Percentiles rank a stretch among this genome's conserved stretches.
These are phyloP conservation scores for Dione juno DNA, from an alignment of 2,888 invertebrate genomes.

Conservation along the genomic window DNA sequence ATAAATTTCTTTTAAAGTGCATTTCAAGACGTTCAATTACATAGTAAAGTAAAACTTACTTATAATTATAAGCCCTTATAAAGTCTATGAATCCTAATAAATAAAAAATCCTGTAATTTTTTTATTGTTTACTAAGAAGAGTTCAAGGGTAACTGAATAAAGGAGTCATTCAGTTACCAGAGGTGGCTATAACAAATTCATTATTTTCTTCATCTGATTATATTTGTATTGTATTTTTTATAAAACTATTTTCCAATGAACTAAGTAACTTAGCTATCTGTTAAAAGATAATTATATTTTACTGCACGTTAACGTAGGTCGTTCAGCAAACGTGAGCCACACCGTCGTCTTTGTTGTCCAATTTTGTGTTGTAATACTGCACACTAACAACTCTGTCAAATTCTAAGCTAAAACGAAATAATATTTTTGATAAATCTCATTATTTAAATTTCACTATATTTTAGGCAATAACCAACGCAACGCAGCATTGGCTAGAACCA, in stretches of 20 bases:
- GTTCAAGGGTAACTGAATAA: no score
- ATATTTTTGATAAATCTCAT: no score
- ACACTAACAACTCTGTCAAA: conserved; percentile 5
- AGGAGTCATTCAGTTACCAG: no score
- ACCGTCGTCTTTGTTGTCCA: conserved; percentile 60
- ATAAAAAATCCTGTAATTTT: no score
- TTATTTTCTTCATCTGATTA: no score
- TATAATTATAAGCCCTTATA: background rate
- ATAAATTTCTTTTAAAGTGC: conserved; percentile 19
- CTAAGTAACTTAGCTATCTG: background rate
- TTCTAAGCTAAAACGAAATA: background rate
- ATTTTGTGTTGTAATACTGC: conserved; percentile 44
- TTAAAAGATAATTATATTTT: conserved; percentile 42
- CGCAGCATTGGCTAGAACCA: no score
- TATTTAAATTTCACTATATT: no score
- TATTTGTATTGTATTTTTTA: no score
- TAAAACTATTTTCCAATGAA: no score
- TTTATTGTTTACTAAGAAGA: no score
- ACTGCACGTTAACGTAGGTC: conserved; percentile 46
- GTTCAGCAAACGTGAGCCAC: conserved; percentile 47
- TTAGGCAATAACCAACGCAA: no score
- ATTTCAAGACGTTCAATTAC: background rate
- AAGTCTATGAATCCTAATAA: background rate
- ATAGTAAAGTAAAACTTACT: conserved; percentile 7
- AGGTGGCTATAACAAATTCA: no score